Conservation (phyloP, 1,140 invertebrate species). For the Drosophila triauraria region DNA sequence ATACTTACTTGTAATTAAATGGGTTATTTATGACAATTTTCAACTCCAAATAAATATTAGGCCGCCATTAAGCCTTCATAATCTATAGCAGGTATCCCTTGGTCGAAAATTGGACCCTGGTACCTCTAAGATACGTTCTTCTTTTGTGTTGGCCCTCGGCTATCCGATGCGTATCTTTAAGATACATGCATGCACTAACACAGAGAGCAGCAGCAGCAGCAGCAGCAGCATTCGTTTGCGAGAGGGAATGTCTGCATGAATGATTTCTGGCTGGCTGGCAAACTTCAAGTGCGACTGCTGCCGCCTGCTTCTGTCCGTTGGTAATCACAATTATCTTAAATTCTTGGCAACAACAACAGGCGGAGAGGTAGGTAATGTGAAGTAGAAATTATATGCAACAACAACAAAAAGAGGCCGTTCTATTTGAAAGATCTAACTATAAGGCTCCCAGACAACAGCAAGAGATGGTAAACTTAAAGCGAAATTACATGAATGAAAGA, state of each 20-base stretch:
- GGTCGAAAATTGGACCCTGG: not conserved
- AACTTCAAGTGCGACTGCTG: conserved; percentile 55
- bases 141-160: conserved; percentile 24
- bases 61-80: not conserved
- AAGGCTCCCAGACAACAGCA: not conserved
- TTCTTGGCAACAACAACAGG: conserved; percentile 49
- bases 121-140: conserved; percentile 5
- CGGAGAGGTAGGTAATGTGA: not conserved
- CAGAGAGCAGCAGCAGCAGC: not conserved
- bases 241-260: conserved; percentile 58
- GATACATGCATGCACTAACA: conserved; percentile 37
- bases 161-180: conserved; percentile 61
- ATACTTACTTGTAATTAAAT: too few relatives aligned
- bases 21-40: too few relatives aligned
- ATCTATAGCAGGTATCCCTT: not conserved
- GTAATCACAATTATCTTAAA: conserved; percentile 80
- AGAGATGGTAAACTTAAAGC: conserved; percentile 54
- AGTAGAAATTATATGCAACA: conserved; percentile 11
- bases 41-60: too few relatives aligned
- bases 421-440: conserved; percentile 22
- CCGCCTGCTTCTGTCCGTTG: conserved; percentile 51
- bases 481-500: conserved; percentile 73
- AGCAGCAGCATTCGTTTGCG: conserved; percentile 9
- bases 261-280: conserved; percentile 58
- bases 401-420: conserved; percentile 20